These are phyloP conservation scores for Rhagoletis pomonella DNA, from an alignment of 1,140 invertebrate genomes.

Conservation along the genomic window DNA sequence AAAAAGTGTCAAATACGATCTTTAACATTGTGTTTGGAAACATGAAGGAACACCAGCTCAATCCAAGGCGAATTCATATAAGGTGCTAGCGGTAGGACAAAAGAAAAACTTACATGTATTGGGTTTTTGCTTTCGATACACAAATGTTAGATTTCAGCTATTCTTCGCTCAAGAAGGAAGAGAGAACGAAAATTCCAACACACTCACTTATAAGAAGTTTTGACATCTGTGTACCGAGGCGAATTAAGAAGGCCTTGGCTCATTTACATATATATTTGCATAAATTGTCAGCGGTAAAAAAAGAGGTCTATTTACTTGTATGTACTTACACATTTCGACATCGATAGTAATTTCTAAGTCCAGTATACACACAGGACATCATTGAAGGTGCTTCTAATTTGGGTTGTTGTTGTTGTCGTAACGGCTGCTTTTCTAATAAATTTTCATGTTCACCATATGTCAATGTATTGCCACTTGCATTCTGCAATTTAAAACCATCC, in stretches of 20 bases:
- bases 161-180: too few species aligned
- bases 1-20: too few species aligned
- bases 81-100: too few species aligned
- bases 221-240: too few species aligned
- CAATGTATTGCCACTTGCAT: neutral
- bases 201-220: too few species aligned
- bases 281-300: too few species aligned
- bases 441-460: neutral
- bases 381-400: slow-evolving; percentile 37
- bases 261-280: neutral
- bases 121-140: too few species aligned
- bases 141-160: too few species aligned
- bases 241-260: neutral
- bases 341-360: slow-evolving; percentile 65
- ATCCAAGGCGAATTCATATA: too few species aligned
- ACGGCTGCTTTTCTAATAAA: neutral
- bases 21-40: neutral
- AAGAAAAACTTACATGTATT: too few species aligned
- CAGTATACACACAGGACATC: slow-evolving; percentile 68
- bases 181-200: neutral
- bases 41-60: neutral
- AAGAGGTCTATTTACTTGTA: neutral
- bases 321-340: slow-evolving; percentile 66
- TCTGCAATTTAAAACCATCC: neutral
- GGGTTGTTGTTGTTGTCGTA: neutral